phyloP scores from a whole-genome alignment of 2,888 invertebrate genomes.

The Callosobruchus maculatus region DNA sequence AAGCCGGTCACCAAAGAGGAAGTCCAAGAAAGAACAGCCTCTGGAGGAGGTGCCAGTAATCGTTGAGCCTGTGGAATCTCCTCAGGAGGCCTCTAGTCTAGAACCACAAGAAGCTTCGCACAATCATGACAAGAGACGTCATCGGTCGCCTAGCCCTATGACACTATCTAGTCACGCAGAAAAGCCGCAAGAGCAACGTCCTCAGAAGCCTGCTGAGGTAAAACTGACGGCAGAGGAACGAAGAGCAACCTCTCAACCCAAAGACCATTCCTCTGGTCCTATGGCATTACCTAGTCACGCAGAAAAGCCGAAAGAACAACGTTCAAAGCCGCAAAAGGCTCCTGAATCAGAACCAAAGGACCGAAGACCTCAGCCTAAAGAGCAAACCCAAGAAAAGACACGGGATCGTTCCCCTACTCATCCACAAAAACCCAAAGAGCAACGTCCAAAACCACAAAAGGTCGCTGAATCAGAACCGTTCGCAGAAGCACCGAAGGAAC shows the following conservation, averaged over 20 bases:
- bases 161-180: conserved; percentile 3
- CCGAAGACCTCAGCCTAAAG: neutral
- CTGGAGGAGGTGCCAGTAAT: neutral
- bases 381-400: too few relatives aligned
- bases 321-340: neutral
- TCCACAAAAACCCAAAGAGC: neutral
- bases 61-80: neutral
- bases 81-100: neutral
- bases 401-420: too few relatives aligned
- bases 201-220: neutral
- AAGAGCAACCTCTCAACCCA: neutral
- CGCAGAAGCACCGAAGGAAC: neutral
- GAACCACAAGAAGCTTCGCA: conserved; percentile 2
- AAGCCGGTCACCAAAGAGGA: conserved; percentile 54
- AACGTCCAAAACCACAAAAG: neutral
- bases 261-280: conserved; percentile 5
- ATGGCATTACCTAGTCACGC: conserved; percentile 3
- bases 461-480: neutral
- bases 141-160: conserved; percentile 9
- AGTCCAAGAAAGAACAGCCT: conserved; percentile 30
- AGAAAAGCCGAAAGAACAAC: neutral
- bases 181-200: neutral
- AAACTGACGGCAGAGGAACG: neutral
- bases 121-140: neutral
- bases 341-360: neutral